These are phyloP conservation scores for Malurus splendens DNA, from an alignment of 2,797 vertebrate species.

Conservation along the genomic window DNA sequence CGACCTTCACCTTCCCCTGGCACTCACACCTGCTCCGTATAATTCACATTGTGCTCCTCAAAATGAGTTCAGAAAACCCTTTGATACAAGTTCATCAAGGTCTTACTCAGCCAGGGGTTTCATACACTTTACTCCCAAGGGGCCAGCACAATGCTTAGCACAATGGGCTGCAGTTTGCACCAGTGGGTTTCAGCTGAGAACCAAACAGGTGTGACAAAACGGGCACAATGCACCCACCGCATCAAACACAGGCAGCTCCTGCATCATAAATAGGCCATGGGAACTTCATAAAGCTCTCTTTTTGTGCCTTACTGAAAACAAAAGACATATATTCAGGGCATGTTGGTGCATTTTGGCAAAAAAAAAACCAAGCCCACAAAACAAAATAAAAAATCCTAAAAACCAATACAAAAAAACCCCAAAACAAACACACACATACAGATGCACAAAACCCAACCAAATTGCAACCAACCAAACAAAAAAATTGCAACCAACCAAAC, in stretches of 20 bases:
- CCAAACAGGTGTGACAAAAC: not conserved
- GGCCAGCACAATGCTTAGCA: not conserved
- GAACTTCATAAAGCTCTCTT: not conserved
- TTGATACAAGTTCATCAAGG: conserved; percentile 29
- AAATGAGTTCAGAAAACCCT: conserved; percentile 14
- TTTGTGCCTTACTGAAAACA: not conserved
- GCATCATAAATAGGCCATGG: not conserved
- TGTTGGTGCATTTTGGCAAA: not conserved
- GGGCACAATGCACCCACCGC: not conserved
- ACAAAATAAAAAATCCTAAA: not conserved
- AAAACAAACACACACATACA: not conserved
- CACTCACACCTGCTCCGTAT: conserved; percentile 31
- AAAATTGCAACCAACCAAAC: no score
- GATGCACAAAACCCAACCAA: no score
- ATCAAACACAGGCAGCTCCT: conserved; percentile 1
- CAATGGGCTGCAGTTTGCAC: not conserved
- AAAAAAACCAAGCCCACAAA: not conserved
- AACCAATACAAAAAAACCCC: not conserved
- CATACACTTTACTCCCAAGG: not conserved
- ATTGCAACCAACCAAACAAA: no score
- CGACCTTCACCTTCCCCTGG: not conserved
- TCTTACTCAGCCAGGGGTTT: not conserved
- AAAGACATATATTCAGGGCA: not conserved
- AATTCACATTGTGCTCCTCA: conserved; percentile 20
- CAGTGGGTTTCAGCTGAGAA: not conserved